Evolutionary conservation across 2,888 invertebrate genomes (phyloP), one percentile per base, ranked within the genome.

Genomic region (Caenorhabditis sinica): DNA sequence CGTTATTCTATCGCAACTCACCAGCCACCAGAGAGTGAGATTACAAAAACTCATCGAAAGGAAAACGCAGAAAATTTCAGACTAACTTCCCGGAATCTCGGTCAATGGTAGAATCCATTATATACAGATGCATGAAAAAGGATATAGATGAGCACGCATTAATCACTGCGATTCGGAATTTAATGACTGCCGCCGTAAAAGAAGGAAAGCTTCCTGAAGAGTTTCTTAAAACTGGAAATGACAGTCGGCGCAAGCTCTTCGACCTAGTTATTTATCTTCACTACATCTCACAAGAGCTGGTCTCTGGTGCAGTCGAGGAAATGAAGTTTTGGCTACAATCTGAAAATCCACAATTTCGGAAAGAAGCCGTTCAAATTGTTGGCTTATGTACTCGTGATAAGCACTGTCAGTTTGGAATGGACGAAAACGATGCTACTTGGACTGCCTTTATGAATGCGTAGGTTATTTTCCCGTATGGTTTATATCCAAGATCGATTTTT

Each of bases 1-100:
- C 71, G 86, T 83, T 1, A 33, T 89, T 6, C 87, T 89, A 53
- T 83, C 77, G 71, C 84, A 86, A 43, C 63, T 89, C 6, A 82
- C 85, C 11, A 74, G 76, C 17, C 89, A 87, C 0, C 87, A 88
- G 23, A 85, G 83, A 76, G 87, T 87, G 9, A 20, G 72, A 25
- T 1, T 56, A 30, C 30, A 58, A 20, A 33, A n/a, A 33, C 17
- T 36, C 20, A 3, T 20, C n/a, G n/a, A n/a, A n/a, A n/a, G 33
- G 11, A 30, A 9, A 33, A 53, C 9, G 30, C n/a, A n/a, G n/a
- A n/a, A 45, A 25, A n/a, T 45, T 69, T 56, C 63, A 73, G 73
- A 45, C 68, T 0, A 58, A 81, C 36, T 81, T 68, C 17, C n/a
- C 33, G 15, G 74, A 80, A 28, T 28, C 83, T 9, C 40, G 63